A percentile compares a stretch with the other conserved stretches of the same genome.
phyloP scores from a whole-genome alignment of 2,113 vertebrate genomes.

The Macrotis lagotis region DNA sequence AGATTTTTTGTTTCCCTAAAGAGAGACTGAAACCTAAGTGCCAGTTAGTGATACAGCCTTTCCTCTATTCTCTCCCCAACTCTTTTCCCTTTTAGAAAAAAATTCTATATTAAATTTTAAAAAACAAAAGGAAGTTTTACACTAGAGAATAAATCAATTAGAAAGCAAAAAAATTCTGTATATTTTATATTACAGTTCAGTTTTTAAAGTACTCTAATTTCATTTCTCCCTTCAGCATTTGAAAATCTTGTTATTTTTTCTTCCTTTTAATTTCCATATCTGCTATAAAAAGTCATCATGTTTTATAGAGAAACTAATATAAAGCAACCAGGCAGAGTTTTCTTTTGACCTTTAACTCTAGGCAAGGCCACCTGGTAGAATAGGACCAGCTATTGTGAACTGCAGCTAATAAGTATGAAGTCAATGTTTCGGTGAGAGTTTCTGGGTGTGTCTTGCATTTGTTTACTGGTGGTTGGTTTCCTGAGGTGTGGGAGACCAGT shows the following conservation, averaged over 20 bases:
- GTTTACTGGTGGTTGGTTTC: constrained; percentile 75
- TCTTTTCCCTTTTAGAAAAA: background rate
- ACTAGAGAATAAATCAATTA: too few species aligned
- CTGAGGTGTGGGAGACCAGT: constrained; percentile 33
- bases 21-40: background rate
- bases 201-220: background rate
- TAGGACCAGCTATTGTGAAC: constrained; percentile 52
- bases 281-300: background rate
- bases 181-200: background rate
- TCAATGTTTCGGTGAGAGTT: constrained; percentile 76
- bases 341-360: constrained; percentile 50
- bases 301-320: background rate
- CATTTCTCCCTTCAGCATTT: background rate
- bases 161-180: background rate
- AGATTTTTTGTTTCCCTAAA: background rate
- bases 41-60: background rate
- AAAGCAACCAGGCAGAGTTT: constrained; percentile 14
- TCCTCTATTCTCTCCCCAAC: background rate
- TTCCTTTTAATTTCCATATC: too few species aligned
- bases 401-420: constrained; percentile 34
- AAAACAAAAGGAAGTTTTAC: too few species aligned
- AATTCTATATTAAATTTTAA: too few species aligned
- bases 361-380: constrained; percentile 35
- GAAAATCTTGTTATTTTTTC: background rate
- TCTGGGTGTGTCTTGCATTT: constrained; percentile 79